Evolutionary conservation across 2,113 vertebrate genomes (phyloP).

Genomic region (Nicator chloris): DNA sequence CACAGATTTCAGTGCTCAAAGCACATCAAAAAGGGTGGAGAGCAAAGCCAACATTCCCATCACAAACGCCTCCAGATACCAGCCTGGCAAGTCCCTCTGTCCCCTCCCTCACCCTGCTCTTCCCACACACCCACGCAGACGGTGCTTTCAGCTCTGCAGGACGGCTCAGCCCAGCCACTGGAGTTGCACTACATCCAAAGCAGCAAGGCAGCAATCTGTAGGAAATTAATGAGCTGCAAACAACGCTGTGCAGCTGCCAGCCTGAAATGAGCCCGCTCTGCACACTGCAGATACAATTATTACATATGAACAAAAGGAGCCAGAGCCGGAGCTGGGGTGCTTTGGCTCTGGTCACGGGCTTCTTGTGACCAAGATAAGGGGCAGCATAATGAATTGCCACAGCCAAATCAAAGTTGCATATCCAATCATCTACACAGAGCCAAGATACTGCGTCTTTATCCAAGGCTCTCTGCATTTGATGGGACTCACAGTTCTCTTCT

Average conservation of each 20-base stretch:
- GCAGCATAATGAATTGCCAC: not conserved
- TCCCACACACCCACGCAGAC: not conserved
- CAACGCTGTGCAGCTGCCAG: slow-evolving; percentile 41
- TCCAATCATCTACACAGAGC: not conserved
- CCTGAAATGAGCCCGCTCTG: not conserved
- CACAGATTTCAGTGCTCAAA: not conserved
- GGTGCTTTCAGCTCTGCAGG: not conserved
- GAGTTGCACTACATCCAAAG: not conserved
- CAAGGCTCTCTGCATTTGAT: not conserved
- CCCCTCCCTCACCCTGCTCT: not conserved
- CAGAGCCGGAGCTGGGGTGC: not conserved
- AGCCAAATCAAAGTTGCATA: not conserved
- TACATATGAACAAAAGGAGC: slow-evolving; percentile 18
- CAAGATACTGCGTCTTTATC: not conserved
- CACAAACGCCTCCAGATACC: not conserved
- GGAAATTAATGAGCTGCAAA: slow-evolving; percentile 60
- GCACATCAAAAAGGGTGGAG: not conserved
- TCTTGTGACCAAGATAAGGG: slow-evolving; percentile 35
- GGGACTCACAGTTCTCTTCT: not conserved
- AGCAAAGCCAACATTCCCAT: not conserved
- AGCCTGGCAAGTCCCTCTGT: fast-evolving
- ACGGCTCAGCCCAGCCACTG: not conserved
- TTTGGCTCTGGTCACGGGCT: not conserved
- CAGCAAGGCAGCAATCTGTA: slow-evolving; percentile 44
- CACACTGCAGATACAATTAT: slow-evolving; percentile 6